phyloP scores from a whole-genome alignment of 2,888 invertebrate species.

The Laspeyria flexula region DNA sequence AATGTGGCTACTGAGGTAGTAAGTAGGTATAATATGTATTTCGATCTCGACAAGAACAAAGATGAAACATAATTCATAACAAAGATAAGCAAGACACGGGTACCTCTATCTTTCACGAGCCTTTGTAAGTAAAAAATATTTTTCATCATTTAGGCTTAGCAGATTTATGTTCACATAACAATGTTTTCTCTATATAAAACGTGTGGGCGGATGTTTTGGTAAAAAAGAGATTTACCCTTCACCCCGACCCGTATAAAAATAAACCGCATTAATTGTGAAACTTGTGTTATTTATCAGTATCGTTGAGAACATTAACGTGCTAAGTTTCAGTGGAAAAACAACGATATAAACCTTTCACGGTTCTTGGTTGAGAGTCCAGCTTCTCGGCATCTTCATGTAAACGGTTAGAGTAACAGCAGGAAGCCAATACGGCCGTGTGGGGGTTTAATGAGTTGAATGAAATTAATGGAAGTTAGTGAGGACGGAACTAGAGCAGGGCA shows the following conservation, averaged over 20 bases:
- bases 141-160: too few species aligned
- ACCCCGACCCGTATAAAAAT: neutral
- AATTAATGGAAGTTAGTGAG: slow-evolving; percentile 26
- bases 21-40: too few species aligned
- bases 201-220: neutral
- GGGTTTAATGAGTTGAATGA: slow-evolving; percentile 43
- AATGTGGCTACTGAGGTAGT: too few species aligned
- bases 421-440: slow-evolving; percentile 26
- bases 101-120: too few species aligned
- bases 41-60: too few species aligned
- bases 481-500: slow-evolving; percentile 6
- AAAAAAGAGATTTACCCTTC: neutral
- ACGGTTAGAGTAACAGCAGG: slow-evolving; percentile 31
- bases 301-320: neutral
- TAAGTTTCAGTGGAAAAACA: slow-evolving; percentile 24
- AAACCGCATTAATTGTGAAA: slow-evolving; percentile 22
- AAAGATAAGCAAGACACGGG: too few species aligned
- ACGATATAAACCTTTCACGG: slow-evolving; percentile 33
- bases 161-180: neutral
- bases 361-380: slow-evolving; percentile 11
- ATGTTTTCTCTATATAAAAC: neutral
- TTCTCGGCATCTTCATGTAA: neutral
- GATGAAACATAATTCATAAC: too few species aligned
- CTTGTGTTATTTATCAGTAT: slow-evolving; percentile 7
- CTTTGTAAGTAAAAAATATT: too few species aligned